Evolutionary conservation across 2,888 invertebrate species (phyloP), one percentile per base, ranked within the genome.

Genomic region (Tetragnatha montana): DNA sequence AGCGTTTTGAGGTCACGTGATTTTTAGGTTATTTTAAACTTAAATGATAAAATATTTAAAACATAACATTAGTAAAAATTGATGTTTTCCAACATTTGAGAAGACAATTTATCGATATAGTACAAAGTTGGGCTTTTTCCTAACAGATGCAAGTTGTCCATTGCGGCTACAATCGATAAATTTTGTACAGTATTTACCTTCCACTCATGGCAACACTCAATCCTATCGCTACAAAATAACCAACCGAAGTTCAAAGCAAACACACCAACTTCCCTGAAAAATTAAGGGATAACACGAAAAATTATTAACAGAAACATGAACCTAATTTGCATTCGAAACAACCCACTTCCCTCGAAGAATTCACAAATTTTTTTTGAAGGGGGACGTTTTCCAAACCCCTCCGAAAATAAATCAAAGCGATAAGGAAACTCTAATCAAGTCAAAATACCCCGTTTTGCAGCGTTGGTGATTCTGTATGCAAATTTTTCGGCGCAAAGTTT

Each of bases 401-500:
- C 51, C 51, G 4, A 60, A 22, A n/a, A 47, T 60, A 12, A 19
- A 22, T 10, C 60, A 17, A 1, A 22, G 51, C 60, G 19, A 50
- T 60, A 60, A 8, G 68, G 35, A 68, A n/a, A 19, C 22, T 60
- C 35, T 68, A 79, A 79, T 79, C 79, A 79, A 79, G 60, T 14
- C 60, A 79, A 22, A 68, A 22, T 79, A 17, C 8, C 6, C 21
- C 22, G 68, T 79, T 51, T 8, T 73, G 73, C 60, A 35, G 17
- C 35, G 12, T 7, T 35, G 17, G 79, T 21, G 22, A 79, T 79
- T 60, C 22, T 14, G 68, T 22, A 79, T 79, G 79, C 35, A 79
- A 79, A 79, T 79, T 79, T 79, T 69, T 76, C 21, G 10, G 35
- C 6, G 35, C 51, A 79, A 17, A n/a, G 35, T 79, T 79, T 79